Conservation (phyloP, 2,797 vertebrate species). For the Gymnodraco acuticeps region DNA sequence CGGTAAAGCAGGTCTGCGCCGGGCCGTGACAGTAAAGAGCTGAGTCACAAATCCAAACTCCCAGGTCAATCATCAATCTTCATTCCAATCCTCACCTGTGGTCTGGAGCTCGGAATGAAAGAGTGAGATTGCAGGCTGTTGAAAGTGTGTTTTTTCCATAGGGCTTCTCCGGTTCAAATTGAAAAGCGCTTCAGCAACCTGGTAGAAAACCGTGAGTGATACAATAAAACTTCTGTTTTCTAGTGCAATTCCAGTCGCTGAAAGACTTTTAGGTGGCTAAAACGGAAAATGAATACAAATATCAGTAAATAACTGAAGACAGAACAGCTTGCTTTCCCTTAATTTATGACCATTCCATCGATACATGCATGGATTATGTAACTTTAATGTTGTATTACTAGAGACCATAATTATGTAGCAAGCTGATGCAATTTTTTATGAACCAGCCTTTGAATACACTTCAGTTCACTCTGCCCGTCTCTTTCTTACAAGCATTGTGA, state of each 20-base stretch:
- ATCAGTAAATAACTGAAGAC: neutral
- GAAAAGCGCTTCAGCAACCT: constrained; percentile 4
- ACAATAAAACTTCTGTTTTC: constrained; percentile 11
- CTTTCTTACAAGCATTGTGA: neutral
- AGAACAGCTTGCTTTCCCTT: neutral
- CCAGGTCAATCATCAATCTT: constrained; percentile 47
- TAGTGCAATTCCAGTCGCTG: constrained; percentile 1
- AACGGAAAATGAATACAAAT: neutral
- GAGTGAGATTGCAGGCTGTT: constrained; percentile 25
- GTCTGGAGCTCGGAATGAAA: constrained; percentile 27
- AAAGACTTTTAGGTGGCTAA: neutral
- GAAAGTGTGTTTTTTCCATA: constrained; percentile 36
- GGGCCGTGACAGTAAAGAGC: constrained; percentile 10
- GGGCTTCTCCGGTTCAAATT: constrained; percentile 29
- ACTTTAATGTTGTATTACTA: neutral
- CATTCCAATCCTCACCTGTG: constrained; percentile 43
- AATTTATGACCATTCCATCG: neutral
- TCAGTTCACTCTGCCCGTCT: neutral
- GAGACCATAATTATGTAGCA: neutral
- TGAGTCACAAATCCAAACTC: constrained; percentile 33
- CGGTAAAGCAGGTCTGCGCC: constrained; percentile 3
- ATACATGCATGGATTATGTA: neutral
- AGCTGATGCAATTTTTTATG: neutral
- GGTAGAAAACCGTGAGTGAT: constrained; percentile 4
- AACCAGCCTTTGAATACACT: neutral